Conservation (phyloP, 2,888 invertebrate species). For the Crepidodera aurea region DNA sequence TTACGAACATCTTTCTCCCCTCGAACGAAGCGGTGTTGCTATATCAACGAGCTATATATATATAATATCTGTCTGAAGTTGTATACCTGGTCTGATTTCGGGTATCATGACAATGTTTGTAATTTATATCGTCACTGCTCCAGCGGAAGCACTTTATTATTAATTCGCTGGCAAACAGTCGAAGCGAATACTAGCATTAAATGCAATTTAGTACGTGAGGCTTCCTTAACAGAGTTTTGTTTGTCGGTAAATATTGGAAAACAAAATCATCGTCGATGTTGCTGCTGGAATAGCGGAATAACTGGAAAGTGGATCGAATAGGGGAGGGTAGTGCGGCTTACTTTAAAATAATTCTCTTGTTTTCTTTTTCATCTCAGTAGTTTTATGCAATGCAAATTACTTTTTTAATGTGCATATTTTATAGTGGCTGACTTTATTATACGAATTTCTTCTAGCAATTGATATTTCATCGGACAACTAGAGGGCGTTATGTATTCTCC, state of each 20-base stretch:
- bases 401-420: too few species aligned
- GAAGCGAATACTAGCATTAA: slow-evolving; percentile 33
- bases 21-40: slow-evolving; percentile 8
- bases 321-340: too few species aligned
- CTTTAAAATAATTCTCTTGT: too few species aligned
- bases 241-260: slow-evolving; percentile 34
- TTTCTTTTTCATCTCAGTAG: too few species aligned
- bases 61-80: slow-evolving; percentile 22
- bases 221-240: slow-evolving; percentile 34
- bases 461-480: too few species aligned
- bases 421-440: too few species aligned
- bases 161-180: slow-evolving; percentile 43
- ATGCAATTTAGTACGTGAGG: slow-evolving; percentile 38
- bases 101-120: slow-evolving; percentile 44
- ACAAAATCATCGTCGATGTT: slow-evolving; percentile 25
- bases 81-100: slow-evolving; percentile 28
- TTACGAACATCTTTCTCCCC: not conserved
- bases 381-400: too few species aligned
- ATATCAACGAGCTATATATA: slow-evolving; percentile 23
- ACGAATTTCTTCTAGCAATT: too few species aligned
- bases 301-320: not conserved
- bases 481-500: too few species aligned
- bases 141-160: slow-evolving; percentile 43
- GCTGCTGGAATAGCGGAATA: not conserved
- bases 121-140: slow-evolving; percentile 42